These are phyloP conservation scores for Arctia plantaginis DNA, from an alignment of 2,888 invertebrate species.

Conservation along the genomic window DNA sequence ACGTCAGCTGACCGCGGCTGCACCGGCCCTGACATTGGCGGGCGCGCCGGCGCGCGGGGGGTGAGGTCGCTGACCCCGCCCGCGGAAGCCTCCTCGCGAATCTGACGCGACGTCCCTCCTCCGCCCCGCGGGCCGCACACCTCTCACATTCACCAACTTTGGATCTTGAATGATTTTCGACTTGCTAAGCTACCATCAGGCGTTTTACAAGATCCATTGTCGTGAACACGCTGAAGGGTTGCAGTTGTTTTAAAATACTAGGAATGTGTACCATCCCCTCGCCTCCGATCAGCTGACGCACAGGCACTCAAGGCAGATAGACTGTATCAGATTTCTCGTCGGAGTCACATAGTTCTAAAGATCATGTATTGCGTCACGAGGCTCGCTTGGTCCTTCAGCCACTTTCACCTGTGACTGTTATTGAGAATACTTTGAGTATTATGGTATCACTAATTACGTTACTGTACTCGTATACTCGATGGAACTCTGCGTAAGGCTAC, in stretches of 20 bases:
- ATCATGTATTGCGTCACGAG: neutral
- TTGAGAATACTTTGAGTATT: neutral
- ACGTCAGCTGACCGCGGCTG: constrained; percentile 86
- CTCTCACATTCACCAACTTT: constrained; percentile 71
- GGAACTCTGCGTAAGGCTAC: neutral
- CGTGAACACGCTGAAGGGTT: constrained; percentile 7
- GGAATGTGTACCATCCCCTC: neutral
- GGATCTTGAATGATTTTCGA: constrained; percentile 70
- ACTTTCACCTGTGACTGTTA: neutral
- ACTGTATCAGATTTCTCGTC: neutral
- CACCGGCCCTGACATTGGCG: constrained; percentile 87
- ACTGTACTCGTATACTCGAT: neutral
- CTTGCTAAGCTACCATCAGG: constrained; percentile 30
- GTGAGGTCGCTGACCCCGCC: constrained; percentile 82
- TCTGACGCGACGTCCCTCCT: constrained; percentile 62
- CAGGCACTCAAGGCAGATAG: neutral
- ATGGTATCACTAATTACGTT: neutral
- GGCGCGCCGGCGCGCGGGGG: constrained; percentile 78
- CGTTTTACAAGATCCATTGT: constrained; percentile 31
- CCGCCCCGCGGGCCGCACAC: constrained; percentile 50
- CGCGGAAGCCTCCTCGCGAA: constrained; percentile 84
- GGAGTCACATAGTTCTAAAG: neutral
- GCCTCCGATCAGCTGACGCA: neutral
- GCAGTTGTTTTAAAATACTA: constrained; percentile 5
- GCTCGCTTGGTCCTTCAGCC: neutral